Evolutionary conservation across 2,888 invertebrate species (phyloP).

Genomic region (Harmothoe impar): DNA sequence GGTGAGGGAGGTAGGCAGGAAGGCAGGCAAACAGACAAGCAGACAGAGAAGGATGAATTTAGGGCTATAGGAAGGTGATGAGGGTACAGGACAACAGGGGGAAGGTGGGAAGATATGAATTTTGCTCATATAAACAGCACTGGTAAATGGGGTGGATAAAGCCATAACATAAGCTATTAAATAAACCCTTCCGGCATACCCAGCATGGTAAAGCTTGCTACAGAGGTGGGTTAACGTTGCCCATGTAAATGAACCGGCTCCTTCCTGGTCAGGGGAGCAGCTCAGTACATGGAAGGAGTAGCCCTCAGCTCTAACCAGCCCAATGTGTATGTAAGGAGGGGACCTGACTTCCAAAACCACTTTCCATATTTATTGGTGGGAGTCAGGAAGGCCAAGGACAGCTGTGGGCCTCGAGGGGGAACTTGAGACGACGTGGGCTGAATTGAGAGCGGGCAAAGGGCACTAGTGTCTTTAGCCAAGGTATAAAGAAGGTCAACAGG

Average conservation of each 20-base stretch:
- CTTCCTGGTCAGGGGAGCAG: neutral
- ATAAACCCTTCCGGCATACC: too few relatives aligned
- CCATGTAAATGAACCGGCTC: neutral
- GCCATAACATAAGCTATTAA: too few relatives aligned
- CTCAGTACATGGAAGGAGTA: neutral
- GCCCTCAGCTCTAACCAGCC: too few relatives aligned
- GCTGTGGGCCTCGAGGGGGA: neutral
- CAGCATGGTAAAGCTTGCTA: too few relatives aligned
- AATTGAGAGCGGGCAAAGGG: neutral
- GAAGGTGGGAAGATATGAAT: neutral
- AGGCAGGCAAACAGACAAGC: neutral
- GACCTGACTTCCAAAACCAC: neutral
- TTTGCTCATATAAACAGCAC: neutral
- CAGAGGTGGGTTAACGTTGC: too few relatives aligned
- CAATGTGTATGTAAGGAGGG: neutral
- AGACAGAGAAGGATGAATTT: neutral
- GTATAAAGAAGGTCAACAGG: too few relatives aligned
- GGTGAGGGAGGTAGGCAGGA: neutral
- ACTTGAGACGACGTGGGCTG: neutral
- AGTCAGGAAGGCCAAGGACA: neutral
- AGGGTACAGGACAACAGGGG: neutral
- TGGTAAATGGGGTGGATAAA: too few relatives aligned
- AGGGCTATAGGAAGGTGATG: neutral
- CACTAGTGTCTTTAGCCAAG: neutral
- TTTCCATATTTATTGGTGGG: conserved; percentile 5